Evolutionary conservation across 64 coral and sea anemone species (phyloP).

Genomic region (Cladopsammia gracilis): DNA sequence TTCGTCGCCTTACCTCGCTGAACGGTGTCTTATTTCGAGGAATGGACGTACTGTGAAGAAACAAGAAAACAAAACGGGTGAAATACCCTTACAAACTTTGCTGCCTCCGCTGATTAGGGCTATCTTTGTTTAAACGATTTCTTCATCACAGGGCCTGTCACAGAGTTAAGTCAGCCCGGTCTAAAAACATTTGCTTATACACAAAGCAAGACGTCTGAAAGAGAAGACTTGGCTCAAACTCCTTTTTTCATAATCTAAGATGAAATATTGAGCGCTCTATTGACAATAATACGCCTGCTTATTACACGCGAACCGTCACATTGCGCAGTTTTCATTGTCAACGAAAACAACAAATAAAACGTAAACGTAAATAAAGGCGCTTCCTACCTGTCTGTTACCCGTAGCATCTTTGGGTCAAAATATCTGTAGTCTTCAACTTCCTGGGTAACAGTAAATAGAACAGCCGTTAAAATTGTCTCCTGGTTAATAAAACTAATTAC

Average conservation of each 20-base stretch:
- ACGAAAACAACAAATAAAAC: not conserved
- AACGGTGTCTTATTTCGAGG: conserved; percentile 97
- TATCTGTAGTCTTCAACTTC: conserved; percentile 97
- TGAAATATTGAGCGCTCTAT: too few relatives aligned
- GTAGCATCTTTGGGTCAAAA: conserved; percentile 99
- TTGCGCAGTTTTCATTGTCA: not conserved
- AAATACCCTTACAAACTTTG: not conserved
- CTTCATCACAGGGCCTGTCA: too few relatives aligned
- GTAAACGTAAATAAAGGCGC: not conserved
- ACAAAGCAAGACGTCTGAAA: too few relatives aligned
- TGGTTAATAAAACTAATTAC: too few relatives aligned
- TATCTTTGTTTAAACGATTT: too few relatives aligned
- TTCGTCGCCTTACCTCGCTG: conserved; percentile 77
- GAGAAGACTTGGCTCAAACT: too few relatives aligned
- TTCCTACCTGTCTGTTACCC: conserved; percentile 88
- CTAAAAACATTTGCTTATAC: too few relatives aligned
- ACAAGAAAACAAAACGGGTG: not conserved
- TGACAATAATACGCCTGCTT: too few relatives aligned
- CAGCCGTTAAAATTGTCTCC: not conserved
- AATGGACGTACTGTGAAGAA: conserved; percentile 72
- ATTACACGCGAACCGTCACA: too few relatives aligned
- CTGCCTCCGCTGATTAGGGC: not conserved
- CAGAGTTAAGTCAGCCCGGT: too few relatives aligned
- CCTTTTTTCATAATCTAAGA: too few relatives aligned
- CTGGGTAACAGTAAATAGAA: conserved; percentile 2